Conservation (phyloP, 2,797 vertebrate species). For the Pseudocheirus occidentalis region DNA sequence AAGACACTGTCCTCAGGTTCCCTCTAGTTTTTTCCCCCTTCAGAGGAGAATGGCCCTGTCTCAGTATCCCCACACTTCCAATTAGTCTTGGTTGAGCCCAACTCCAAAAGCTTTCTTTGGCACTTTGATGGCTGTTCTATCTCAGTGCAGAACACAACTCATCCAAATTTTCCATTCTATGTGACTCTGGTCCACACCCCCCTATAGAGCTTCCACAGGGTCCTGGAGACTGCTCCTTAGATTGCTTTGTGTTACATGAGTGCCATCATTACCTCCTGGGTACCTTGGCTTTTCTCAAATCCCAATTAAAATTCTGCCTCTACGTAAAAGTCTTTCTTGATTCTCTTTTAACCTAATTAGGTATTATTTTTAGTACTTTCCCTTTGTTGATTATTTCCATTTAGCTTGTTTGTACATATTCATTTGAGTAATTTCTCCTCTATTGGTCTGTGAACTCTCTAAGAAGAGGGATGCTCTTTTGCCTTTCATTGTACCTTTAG, state of each 20-base stretch:
- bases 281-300: not conserved
- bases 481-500: not conserved
- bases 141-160: not conserved
- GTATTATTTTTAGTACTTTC: not conserved
- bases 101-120: not conserved
- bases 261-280: no score
- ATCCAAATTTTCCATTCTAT: not conserved
- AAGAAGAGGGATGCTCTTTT: not conserved
- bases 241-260: not conserved
- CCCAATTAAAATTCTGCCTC: not conserved
- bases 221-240: not conserved
- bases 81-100: not conserved
- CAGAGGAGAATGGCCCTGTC: not conserved
- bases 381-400: not conserved
- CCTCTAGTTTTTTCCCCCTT: not conserved
- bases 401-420: not conserved
- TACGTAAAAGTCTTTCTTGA: not conserved
- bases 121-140: not conserved
- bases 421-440: not conserved
- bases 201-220: not conserved
- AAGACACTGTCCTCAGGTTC: constrained; percentile 10
- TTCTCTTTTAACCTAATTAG: not conserved
- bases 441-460: not conserved
- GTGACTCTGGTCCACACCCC: not conserved
- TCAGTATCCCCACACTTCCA: not conserved